These are phyloP conservation scores for Nothobranchius furzeri DNA, from an alignment of 2,113 vertebrate species.

Conservation along the genomic window DNA sequence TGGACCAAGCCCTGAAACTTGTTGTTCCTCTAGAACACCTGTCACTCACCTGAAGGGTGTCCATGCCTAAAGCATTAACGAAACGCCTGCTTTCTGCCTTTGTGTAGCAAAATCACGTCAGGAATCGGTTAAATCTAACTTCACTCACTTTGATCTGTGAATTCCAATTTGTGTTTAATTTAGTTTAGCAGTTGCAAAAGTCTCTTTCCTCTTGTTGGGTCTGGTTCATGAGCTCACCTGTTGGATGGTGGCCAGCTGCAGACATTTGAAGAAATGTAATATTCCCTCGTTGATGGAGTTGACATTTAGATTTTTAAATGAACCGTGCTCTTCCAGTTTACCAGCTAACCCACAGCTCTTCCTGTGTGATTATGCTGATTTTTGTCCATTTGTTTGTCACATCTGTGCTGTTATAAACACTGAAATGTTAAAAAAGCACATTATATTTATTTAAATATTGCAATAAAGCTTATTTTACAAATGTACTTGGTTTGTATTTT, in stretches of 20 bases:
- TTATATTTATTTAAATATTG: conserved; percentile 18
- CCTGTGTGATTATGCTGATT: no score
- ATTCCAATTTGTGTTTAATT: background rate
- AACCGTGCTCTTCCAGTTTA: no score
- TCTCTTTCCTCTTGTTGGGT: no score
- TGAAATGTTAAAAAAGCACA: background rate
- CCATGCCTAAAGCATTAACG: background rate
- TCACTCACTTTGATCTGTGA: background rate
- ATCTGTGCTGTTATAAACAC: conserved; percentile 12
- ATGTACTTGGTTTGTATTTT: no score
- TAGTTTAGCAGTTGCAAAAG: background rate
- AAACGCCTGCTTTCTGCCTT: conserved; percentile 4
- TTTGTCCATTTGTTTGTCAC: no score
- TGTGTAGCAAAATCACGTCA: conserved; percentile 5
- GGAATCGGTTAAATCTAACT: conserved; percentile 4
- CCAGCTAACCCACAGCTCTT: no score
- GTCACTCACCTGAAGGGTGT: background rate
- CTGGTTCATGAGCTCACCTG: no score
- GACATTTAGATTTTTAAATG: no score
- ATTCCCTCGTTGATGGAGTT: no score
- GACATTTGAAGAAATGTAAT: no score
- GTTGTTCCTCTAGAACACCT: conserved; percentile 53
- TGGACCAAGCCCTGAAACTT: conserved; percentile 83
- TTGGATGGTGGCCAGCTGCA: no score
- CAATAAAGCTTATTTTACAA: conserved; percentile 45